Evolutionary conservation across 2,113 vertebrate genomes (phyloP).

Genomic region (Platichthys flesus): DNA sequence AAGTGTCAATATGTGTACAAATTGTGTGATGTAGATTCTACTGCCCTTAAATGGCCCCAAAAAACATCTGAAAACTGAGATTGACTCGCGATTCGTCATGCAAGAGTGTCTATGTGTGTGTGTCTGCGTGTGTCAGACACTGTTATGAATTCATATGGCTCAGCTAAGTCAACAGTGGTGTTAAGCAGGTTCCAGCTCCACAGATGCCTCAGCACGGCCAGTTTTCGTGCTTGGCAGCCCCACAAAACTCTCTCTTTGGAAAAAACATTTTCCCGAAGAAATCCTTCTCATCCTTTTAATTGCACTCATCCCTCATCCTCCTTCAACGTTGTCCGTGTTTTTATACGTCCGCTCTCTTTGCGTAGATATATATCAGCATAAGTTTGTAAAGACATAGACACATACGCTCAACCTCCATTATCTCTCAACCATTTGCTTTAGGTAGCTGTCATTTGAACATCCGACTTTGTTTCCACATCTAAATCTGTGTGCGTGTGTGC

Average conservation of each 20-base stretch:
- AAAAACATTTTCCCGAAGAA: constrained; percentile 15
- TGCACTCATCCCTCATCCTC: constrained; percentile 5
- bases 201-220: constrained; percentile 20
- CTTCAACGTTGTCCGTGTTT: neutral
- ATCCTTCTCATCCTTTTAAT: constrained; percentile 52
- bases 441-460: constrained; percentile 43
- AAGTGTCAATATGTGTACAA: no score
- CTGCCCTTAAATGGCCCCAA: no score
- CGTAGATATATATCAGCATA: neutral
- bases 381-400: neutral
- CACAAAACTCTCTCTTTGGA: constrained; percentile 47
- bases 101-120: constrained; percentile 7
- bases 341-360: neutral
- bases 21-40: no score
- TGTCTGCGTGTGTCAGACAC: constrained; percentile 8
- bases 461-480: neutral
- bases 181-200: constrained; percentile 42
- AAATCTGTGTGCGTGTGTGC: no score
- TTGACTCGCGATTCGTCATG: no score
- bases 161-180: constrained; percentile 68
- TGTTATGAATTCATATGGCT: constrained; percentile 59
- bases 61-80: no score
- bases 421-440: constrained; percentile 47
- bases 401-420: constrained; percentile 8
- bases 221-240: constrained; percentile 54